phyloP scores from a whole-genome alignment of 2,888 invertebrate genomes.

The Noctua janthe region DNA sequence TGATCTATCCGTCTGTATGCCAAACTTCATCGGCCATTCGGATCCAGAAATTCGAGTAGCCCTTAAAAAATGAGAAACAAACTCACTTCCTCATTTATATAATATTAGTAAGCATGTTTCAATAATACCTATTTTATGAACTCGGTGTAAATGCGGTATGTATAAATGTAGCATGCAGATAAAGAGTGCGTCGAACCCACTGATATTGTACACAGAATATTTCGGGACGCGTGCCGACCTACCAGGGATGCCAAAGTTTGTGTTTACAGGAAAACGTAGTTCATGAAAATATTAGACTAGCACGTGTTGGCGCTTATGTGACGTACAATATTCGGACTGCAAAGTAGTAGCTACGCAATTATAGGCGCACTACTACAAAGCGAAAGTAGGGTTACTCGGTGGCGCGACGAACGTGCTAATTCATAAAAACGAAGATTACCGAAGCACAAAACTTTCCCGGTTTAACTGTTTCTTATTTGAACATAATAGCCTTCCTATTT shows the following conservation, averaged over 20 bases:
- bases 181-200: conserved; percentile 70
- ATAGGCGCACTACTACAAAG: background rate
- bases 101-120: background rate
- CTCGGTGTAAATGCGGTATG: conserved; percentile 14
- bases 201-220: conserved; percentile 64
- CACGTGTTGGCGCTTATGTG: conserved; percentile 15
- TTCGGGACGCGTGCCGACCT: conserved; percentile 45
- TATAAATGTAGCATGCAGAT: conserved; percentile 60
- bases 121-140: conserved; percentile 10
- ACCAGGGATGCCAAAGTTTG: conserved; percentile 53
- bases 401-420: background rate
- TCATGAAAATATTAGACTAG: background rate
- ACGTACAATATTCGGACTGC: background rate
- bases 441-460: background rate
- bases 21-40: background rate
- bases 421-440: background rate
- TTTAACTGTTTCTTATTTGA: background rate
- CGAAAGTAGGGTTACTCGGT: background rate
- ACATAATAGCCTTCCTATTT: background rate
- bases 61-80: background rate
- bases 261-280: conserved; percentile 23
- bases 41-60: background rate
- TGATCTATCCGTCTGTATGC: background rate
- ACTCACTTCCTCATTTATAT: background rate
- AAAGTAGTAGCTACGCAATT: background rate